Conservation (phyloP, 2,797 vertebrate genomes). For the Lagorchestes hirsutus region DNA sequence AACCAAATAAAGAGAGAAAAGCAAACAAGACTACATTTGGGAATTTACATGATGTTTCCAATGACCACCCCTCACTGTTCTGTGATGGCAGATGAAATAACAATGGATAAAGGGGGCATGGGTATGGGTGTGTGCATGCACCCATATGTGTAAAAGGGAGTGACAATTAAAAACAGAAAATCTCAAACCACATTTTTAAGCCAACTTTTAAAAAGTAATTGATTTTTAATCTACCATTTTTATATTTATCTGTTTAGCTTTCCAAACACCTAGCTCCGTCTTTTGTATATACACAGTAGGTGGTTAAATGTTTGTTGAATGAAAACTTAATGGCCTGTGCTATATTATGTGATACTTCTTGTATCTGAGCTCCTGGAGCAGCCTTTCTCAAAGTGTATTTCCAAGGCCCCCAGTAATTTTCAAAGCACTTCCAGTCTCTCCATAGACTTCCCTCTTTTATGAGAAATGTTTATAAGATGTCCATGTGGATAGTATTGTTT, state of each 20-base stretch:
- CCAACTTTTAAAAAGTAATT: not conserved
- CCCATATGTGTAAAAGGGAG: not conserved
- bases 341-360: not conserved
- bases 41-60: not conserved
- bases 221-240: not conserved
- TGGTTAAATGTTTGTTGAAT: conserved; percentile 1
- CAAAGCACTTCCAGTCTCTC: not conserved
- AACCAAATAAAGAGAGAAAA: not conserved
- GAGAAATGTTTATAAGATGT: conserved; percentile 20
- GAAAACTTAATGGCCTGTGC: not conserved
- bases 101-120: not conserved
- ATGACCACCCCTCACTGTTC: not conserved
- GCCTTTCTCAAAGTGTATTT: not conserved
- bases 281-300: not conserved
- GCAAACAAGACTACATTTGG: not conserved
- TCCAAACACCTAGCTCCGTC: not conserved
- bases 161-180: not conserved
- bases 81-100: not conserved
- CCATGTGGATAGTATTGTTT: not conserved
- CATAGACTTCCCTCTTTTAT: not conserved
- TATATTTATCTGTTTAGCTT: not conserved
- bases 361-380: not conserved
- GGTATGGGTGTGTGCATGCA: not conserved
- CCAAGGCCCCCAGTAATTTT: not conserved
- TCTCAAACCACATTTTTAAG: not conserved